Evolutionary conservation across 1,140 invertebrate species (phyloP).

Genomic region (Ladona fulva): DNA sequence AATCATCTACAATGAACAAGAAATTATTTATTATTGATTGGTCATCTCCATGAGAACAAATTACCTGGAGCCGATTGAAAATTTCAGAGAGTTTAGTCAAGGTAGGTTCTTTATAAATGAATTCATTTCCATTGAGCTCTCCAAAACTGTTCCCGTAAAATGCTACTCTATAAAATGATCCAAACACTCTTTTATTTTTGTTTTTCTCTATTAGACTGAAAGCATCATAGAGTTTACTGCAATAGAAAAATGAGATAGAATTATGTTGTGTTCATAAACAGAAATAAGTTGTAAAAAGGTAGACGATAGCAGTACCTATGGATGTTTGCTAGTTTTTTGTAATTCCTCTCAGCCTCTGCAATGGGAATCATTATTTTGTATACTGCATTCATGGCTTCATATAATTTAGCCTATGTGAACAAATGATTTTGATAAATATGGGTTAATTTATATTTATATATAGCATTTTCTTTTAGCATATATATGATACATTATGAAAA

Average conservation of each 20-base stretch:
- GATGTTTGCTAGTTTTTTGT: conserved; percentile 85
- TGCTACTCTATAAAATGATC: conserved; percentile 92
- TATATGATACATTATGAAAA: no score
- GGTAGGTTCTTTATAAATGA: conserved; percentile 94
- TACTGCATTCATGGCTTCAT: conserved; percentile 90
- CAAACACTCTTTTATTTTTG: conserved; percentile 90
- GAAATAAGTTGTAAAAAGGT: neutral
- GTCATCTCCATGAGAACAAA: neutral
- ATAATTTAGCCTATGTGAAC: conserved; percentile 68
- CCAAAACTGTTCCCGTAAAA: conserved; percentile 93
- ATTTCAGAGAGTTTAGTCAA: conserved; percentile 95
- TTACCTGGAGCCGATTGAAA: conserved; percentile 82
- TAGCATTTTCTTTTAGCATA: no score
- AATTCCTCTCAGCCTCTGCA: conserved; percentile 82
- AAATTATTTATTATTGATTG: no score
- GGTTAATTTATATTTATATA: no score
- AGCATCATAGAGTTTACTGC: conserved; percentile 67
- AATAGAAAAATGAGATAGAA: conserved; percentile 16
- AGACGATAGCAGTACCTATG: conserved; percentile 50
- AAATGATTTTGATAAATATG: neutral
- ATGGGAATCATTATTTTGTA: conserved; percentile 90
- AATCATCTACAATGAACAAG: neutral
- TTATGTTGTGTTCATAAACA: neutral
- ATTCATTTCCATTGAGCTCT: conserved; percentile 88
- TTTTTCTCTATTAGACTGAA: conserved; percentile 73